A percentile compares a stretch with the other conserved stretches of the same genome.
Conservation (phyloP, 1,140 invertebrate genomes). For the Leucophenga varia region DNA sequence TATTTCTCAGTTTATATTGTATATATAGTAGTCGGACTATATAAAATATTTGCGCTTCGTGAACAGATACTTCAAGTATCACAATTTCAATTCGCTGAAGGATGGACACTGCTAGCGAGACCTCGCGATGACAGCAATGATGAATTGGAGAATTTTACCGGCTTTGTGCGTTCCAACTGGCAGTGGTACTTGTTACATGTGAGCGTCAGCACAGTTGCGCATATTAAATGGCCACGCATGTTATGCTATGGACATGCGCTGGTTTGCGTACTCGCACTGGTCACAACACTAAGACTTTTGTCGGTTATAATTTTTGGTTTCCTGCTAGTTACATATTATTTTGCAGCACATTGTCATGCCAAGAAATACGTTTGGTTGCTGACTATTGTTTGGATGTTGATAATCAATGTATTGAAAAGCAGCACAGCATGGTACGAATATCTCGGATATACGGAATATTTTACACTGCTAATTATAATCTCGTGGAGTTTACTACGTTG, state of each 20-base stretch:
- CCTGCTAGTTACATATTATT: constrained; percentile 31
- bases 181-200: constrained; percentile 40
- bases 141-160: constrained; percentile 42
- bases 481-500: constrained; percentile 44
- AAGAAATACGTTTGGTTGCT: constrained; percentile 32
- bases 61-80: constrained; percentile 23
- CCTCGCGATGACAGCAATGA: constrained; percentile 41
- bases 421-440: constrained; percentile 25
- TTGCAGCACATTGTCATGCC: constrained; percentile 13
- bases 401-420: constrained; percentile 41
- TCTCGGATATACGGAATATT: constrained; percentile 39
- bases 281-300: constrained; percentile 24
- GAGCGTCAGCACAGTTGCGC: constrained; percentile 11
- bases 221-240: constrained; percentile 8
- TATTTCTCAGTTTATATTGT: constrained; percentile 38
- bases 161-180: constrained; percentile 37
- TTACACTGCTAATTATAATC: constrained; percentile 34
- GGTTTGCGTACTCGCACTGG: constrained; percentile 25
- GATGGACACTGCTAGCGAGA: constrained; percentile 22
- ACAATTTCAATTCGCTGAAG: constrained; percentile 29
- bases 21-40: constrained; percentile 36
- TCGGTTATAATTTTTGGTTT: constrained; percentile 18
- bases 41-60: constrained; percentile 36
- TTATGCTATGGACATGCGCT: constrained; percentile 17
- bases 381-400: constrained; percentile 31